phyloP scores from a whole-genome alignment of 1,140 invertebrate species.

The Lepeophtheirus salmonis region DNA sequence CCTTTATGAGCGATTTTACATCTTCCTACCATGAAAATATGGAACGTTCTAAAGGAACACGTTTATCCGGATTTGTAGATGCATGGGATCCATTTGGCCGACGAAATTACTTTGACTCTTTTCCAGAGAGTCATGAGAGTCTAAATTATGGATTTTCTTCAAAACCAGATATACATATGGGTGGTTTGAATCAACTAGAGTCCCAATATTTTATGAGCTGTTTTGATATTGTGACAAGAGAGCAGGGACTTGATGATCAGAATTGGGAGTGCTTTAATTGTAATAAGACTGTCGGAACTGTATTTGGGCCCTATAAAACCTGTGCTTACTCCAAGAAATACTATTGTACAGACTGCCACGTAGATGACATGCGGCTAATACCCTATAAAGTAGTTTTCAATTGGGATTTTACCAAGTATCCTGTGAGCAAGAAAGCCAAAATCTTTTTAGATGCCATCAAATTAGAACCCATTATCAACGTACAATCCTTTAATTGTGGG shows the following conservation, averaged over 20 bases:
- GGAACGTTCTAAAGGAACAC: background rate
- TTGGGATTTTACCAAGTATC: constrained; percentile 67
- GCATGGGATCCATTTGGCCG: constrained; percentile 7
- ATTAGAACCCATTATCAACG: constrained; percentile 12
- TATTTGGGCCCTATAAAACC: constrained; percentile 25
- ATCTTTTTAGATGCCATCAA: constrained; percentile 2
- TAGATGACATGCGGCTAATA: constrained; percentile 55
- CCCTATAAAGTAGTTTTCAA: constrained; percentile 75
- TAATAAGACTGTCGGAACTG: constrained; percentile 7
- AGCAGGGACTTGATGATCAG: background rate
- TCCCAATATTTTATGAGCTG: constrained; percentile 7
- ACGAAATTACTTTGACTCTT: background rate
- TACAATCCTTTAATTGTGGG: constrained; percentile 5
- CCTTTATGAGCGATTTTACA: background rate
- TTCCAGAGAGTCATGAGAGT: too few relatives aligned
- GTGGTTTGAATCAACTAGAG: background rate
- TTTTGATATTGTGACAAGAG: constrained; percentile 6
- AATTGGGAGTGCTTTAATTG: constrained; percentile 10
- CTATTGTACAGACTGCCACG: constrained; percentile 77
- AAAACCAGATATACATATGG: background rate
- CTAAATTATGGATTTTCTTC: background rate
- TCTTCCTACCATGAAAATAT: background rate
- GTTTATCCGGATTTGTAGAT: constrained; percentile 6
- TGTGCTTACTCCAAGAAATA: constrained; percentile 78
- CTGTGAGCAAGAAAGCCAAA: constrained; percentile 30